Percentiles rank a stretch among this genome's conserved stretches.
Evolutionary conservation across 2,113 vertebrate genomes (phyloP).

Genomic region (Nothobranchius kuhntae): DNA sequence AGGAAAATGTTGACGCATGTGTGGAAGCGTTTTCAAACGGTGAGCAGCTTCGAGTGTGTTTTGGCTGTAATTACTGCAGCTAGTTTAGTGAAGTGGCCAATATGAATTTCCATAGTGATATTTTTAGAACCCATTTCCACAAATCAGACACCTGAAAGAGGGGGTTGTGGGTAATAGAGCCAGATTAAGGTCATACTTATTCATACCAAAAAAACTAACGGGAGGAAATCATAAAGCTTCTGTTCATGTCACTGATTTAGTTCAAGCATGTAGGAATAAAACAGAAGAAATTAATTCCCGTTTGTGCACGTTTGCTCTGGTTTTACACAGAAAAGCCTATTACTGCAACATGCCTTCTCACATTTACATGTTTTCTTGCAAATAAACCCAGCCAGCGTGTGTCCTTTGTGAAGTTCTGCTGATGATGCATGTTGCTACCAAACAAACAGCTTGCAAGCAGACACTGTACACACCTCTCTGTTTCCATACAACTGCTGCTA

Average conservation of each 20-base stretch:
- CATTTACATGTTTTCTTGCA: conserved; percentile 24
- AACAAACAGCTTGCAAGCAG: conserved; percentile 47
- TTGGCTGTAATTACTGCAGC: conserved; percentile 39
- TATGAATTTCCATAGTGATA: conserved; percentile 51
- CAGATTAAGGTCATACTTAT: conserved; percentile 22
- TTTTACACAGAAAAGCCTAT: conserved; percentile 13
- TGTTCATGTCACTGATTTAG: background rate
- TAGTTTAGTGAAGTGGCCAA: conserved; percentile 47
- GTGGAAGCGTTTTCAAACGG: conserved; percentile 18
- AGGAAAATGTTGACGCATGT: background rate
- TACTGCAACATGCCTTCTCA: conserved; percentile 18
- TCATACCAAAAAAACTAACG: background rate
- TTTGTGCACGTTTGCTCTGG: conserved; percentile 5
- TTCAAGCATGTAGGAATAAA: background rate
- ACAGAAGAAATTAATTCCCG: background rate
- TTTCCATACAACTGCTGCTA: conserved; percentile 27
- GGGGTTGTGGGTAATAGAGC: conserved; percentile 13
- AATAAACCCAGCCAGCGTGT: conserved; percentile 10
- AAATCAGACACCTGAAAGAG: conserved; percentile 40
- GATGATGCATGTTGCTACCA: conserved; percentile 45
- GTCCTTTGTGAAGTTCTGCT: conserved; percentile 10
- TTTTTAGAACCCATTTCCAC: conserved; percentile 56
- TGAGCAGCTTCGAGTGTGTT: conserved; percentile 4
- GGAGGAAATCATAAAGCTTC: background rate
- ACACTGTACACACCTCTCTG: conserved; percentile 20